Percentiles rank a stretch among this genome's conserved stretches.
Conservation (phyloP, 2,113 vertebrate genomes). For the Clinocottus analis region DNA sequence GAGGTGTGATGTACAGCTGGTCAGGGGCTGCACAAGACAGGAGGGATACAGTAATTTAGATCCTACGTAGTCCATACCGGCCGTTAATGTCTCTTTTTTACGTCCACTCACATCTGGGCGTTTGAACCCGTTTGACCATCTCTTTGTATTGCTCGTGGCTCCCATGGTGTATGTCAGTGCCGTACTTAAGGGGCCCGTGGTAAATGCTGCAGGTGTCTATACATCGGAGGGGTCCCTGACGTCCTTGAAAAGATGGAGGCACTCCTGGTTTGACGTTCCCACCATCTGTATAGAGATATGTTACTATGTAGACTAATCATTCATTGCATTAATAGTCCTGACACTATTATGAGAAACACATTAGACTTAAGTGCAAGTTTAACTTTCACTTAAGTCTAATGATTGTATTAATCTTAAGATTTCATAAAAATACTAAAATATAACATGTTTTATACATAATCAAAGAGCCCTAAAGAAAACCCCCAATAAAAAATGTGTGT, state of each 20-base stretch:
- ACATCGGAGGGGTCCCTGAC: conserved; percentile 13
- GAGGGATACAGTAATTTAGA: neutral
- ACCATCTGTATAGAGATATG: conserved; percentile 26
- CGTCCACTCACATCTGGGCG: conserved; percentile 62
- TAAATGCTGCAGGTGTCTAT: conserved; percentile 29
- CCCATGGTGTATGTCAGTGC: conserved; percentile 62
- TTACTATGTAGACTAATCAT: neutral
- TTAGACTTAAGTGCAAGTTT: neutral
- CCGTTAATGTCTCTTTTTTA: neutral
- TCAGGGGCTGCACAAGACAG: conserved; percentile 79
- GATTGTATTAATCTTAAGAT: neutral
- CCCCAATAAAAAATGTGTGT: too few relatives aligned
- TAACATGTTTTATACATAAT: neutral
- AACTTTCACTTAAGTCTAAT: neutral
- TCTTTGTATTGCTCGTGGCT: conserved; percentile 76
- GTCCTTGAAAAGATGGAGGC: conserved; percentile 20
- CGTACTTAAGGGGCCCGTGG: conserved; percentile 65
- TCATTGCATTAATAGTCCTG: neutral
- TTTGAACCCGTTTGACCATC: conserved; percentile 60
- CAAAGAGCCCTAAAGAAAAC: neutral
- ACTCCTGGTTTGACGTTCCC: conserved; percentile 14
- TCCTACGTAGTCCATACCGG: neutral
- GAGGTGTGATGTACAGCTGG: conserved; percentile 81
- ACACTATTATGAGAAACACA: neutral
- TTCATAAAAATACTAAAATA: neutral